Evolutionary conservation across 1,140 invertebrate genomes (phyloP), one percentile per base, ranked within the genome.

Genomic region (Glossosoma conforme): DNA sequence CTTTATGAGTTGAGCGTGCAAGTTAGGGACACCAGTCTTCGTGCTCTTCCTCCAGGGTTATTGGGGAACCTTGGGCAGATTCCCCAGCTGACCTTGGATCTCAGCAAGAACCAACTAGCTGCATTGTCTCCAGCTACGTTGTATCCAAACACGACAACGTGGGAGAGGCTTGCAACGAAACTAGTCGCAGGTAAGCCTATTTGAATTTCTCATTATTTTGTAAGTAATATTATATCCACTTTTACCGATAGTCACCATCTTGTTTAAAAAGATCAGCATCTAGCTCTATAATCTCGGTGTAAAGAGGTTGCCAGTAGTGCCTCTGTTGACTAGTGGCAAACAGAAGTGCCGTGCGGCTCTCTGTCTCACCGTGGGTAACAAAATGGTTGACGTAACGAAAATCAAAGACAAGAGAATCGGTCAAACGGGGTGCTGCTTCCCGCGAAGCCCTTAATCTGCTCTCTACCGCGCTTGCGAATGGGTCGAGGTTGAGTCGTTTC

Each of bases 81-180:
- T 47, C 83, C 87, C 1, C 85, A 89, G 64, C 75, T 91, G n/a
- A 83, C 85, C 2, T 72, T 93, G 33, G 89, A 92, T 64, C 74
- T 92, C 33, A 82, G 86, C 53, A 78, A 86, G 61, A 93, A 93
- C 73, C 80, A 85, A 69, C 81, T 92, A 56, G 81, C 83, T 41
- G 83, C 83, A 40, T 70, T 92, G 20, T 85, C 83, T 67, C 87
- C 88, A 20, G 85, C 87, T 13, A 82, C 87, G 20, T 86, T 92
- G 59, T 93, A 92, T 66, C 85, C 86, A 2, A 91, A 91, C 65
- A 80, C 80, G 46, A 83, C 84, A 3, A 85, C 84, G 20, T 91
- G 87, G 88, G 87, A 90, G 67, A 82, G 83, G 54, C 83, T 87
- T 33, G 88, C 87, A 15, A 91, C 88, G 5, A 86, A 85, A 62